Evolutionary conservation across 1,140 invertebrate genomes (phyloP).

Genomic region (Neodiprion virginianus): DNA sequence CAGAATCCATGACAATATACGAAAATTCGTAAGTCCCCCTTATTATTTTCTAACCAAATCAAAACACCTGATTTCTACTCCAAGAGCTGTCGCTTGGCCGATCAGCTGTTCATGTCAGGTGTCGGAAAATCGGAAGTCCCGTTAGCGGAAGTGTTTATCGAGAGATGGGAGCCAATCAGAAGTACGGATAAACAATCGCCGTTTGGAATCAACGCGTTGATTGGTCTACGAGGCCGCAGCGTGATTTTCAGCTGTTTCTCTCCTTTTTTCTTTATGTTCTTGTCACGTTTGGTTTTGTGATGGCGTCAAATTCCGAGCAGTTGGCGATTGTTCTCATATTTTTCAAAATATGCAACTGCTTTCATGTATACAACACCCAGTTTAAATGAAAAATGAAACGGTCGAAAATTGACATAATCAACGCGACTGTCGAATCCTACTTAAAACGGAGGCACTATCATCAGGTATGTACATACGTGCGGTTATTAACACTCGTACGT

Average conservation of each 20-base stretch:
- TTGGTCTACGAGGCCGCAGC: no score
- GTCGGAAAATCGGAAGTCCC: no score
- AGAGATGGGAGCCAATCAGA: no score
- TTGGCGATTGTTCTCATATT: slow-evolving; percentile 18
- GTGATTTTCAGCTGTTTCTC: no score
- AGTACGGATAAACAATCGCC: no score
- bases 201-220: no score
- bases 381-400: slow-evolving; percentile 59
- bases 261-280: no score
- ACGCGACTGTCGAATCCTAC: slow-evolving; percentile 59
- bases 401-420: slow-evolving; percentile 56
- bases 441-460: slow-evolving; percentile 57
- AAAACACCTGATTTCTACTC: no score
- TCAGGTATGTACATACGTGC: slow-evolving; percentile 44
- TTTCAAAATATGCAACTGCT: slow-evolving; percentile 28
- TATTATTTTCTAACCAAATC: no score
- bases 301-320: slow-evolving; percentile 28
- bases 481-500: background rate
- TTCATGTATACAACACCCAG: slow-evolving; percentile 17
- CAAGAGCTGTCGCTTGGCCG: no score
- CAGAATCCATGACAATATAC: background rate
- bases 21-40: background rate
- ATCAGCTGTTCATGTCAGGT: no score
- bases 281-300: slow-evolving; percentile 21
- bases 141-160: no score